phyloP scores from a whole-genome alignment of 2,797 vertebrate species.

The Natrix natrix region DNA sequence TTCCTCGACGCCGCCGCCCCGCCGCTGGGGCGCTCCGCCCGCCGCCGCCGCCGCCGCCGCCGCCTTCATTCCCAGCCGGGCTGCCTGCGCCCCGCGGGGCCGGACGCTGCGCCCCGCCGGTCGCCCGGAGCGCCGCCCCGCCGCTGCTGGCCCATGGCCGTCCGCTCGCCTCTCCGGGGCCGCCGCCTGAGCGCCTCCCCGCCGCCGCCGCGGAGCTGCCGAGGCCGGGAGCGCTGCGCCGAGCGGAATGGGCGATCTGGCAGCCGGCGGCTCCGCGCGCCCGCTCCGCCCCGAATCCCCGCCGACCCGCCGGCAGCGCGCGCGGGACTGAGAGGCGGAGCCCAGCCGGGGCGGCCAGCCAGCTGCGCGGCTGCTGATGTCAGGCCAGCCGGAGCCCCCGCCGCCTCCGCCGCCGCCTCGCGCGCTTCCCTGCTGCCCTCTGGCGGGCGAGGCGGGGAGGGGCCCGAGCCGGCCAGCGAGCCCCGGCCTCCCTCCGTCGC shows the following conservation, averaged over 20 bases:
- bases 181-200: background rate
- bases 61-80: conserved; percentile 79
- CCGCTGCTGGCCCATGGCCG: conserved; percentile 26
- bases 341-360: background rate
- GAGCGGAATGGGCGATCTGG: background rate
- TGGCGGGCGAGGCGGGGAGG: background rate
- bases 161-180: background rate
- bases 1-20: conserved; percentile 38
- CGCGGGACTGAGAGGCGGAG: background rate
- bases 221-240: conserved; percentile 14
- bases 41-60: conserved; percentile 49
- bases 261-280: conserved; percentile 44
- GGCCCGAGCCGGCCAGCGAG: background rate
- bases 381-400: background rate
- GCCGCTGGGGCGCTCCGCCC: conserved; percentile 61
- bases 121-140: conserved; percentile 64
- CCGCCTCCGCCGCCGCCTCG: background rate
- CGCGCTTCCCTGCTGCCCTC: background rate
- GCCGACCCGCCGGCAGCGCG: conserved; percentile 72
- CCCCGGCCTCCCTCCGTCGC: too few relatives aligned
- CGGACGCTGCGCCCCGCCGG: conserved; percentile 48
- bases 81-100: conserved; percentile 32
- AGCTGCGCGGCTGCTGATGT: background rate
- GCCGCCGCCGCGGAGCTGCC: conserved; percentile 37
- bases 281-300: conserved; percentile 61